These are phyloP conservation scores for Pachyseris speciosa DNA, from an alignment of 64 coral and sea anemone species.

Conservation along the genomic window DNA sequence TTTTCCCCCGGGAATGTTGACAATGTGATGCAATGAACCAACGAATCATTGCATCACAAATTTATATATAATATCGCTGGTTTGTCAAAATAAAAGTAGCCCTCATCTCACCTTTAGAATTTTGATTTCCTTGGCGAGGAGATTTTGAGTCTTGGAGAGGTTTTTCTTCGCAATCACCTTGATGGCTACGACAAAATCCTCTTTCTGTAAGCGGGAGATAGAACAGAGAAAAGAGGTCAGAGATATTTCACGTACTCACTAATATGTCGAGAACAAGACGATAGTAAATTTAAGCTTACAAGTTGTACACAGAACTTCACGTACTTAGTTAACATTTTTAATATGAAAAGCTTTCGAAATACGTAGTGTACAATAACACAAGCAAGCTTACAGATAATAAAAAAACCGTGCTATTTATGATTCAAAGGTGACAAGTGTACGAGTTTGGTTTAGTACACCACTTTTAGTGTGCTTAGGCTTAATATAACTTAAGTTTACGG, in stretches of 20 bases:
- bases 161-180: slow-evolving; percentile 99
- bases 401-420: too few relatives aligned
- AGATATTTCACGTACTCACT: background rate
- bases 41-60: background rate
- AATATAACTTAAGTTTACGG: too few relatives aligned
- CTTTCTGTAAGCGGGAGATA: slow-evolving; percentile 69
- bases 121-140: slow-evolving; percentile 98
- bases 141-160: slow-evolving; percentile 92
- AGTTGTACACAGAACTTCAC: too few relatives aligned
- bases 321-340: too few relatives aligned
- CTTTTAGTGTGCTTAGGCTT: too few relatives aligned
- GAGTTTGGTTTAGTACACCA: too few relatives aligned
- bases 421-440: too few relatives aligned
- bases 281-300: background rate
- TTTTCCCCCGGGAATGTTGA: background rate
- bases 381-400: too few relatives aligned
- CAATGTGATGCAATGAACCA: background rate
- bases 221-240: background rate
- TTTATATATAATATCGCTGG: background rate
- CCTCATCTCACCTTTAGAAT: slow-evolving; percentile 83
- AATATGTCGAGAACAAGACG: background rate
- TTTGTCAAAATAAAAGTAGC: background rate
- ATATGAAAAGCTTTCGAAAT: too few relatives aligned
- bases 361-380: too few relatives aligned
- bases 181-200: slow-evolving; percentile 91